Percentiles rank a stretch among this genome's conserved stretches.
Conservation (phyloP, 2,888 invertebrate species). For the Chaetogeoica ovagalla region DNA sequence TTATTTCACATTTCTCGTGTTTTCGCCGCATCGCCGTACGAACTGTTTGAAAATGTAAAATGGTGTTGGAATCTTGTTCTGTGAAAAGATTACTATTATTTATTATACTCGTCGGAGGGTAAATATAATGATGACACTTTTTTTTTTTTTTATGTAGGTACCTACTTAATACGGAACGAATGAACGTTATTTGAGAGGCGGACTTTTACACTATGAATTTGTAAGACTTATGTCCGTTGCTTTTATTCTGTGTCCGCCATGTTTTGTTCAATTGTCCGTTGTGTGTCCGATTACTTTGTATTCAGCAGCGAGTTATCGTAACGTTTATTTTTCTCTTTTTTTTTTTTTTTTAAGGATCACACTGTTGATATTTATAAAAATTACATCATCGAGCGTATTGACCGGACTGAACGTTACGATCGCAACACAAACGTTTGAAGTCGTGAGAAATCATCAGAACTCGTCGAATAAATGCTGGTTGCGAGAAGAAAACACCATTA, state of each 20-base stretch:
- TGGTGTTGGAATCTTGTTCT: constrained; percentile 75
- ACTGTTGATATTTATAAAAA: constrained; percentile 35
- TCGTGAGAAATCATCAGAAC: constrained; percentile 17
- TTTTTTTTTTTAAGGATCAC: constrained; percentile 22
- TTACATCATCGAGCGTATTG: constrained; percentile 33
- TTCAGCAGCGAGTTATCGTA: no score
- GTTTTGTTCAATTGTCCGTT: no score
- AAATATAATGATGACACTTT: constrained; percentile 60
- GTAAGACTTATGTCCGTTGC: not conserved
- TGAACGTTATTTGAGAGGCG: no score
- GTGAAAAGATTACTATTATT: constrained; percentile 81
- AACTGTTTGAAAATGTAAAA: constrained; percentile 41
- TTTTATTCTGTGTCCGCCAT: no score
- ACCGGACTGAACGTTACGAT: constrained; percentile 8
- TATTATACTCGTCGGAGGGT: constrained; percentile 75
- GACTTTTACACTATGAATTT: constrained; percentile 27
- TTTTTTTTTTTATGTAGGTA: no score
- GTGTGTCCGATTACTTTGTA: no score
- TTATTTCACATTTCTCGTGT: not conserved
- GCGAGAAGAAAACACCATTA: constrained; percentile 71
- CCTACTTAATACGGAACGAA: no score
- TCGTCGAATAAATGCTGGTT: constrained; percentile 65
- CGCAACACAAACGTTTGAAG: not conserved
- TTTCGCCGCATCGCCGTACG: not conserved
- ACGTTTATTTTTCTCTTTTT: not conserved